Evolutionary conservation across 1,140 invertebrate genomes (phyloP), one percentile per base, ranked within the genome.

Genomic region (Dolichoris vasculosae): DNA sequence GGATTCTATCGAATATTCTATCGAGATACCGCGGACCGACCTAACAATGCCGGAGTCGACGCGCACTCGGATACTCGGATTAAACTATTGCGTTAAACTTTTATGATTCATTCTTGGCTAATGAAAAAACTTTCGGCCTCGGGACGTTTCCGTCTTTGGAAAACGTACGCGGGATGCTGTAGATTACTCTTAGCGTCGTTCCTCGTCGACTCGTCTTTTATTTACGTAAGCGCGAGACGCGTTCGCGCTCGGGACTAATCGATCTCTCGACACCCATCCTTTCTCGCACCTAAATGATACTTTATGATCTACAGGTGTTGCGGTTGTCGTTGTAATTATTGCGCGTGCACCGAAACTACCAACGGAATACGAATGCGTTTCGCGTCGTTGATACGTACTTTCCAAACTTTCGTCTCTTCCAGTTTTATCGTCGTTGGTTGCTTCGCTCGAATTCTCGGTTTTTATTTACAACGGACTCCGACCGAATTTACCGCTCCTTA

Each of bases 31-130:
- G 26, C 11, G 13, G 59, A 11, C 59, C n/a, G 23, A 6, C n/a
- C 11, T n/a, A 7, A 63, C 23, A 7, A 63, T 63, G 11, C 59
- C 59, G 59, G n/a, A 63, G 59, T n/a, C 26, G 7, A 63, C 59
- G 26, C n/a, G 1, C 2, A 40, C 38, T 71, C 67, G 38, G 67
- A 40, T 71, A 40, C 38, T 71, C 67, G 38, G 67, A 40, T 71
- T 38, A 71, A 71, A 20, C 23, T 71, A 71, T 23, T 38, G 38
- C 67, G 67, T 71, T 71, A 71, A 71, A 71, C 67, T 71, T 71
- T 71, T 40, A 71, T 71, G 17, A 71, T 71, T 71, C 67, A 23
- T 40, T 71, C 38, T 71, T 71, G 67, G 67, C 67, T 71, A 71
- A 71, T 71, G 32, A 71, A 71, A 71, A 71, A 71, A 71, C 67